Base-by-base conservation (phyloP, 2,113 vertebrate species). In the Limnothrissa miodon region DNA sequence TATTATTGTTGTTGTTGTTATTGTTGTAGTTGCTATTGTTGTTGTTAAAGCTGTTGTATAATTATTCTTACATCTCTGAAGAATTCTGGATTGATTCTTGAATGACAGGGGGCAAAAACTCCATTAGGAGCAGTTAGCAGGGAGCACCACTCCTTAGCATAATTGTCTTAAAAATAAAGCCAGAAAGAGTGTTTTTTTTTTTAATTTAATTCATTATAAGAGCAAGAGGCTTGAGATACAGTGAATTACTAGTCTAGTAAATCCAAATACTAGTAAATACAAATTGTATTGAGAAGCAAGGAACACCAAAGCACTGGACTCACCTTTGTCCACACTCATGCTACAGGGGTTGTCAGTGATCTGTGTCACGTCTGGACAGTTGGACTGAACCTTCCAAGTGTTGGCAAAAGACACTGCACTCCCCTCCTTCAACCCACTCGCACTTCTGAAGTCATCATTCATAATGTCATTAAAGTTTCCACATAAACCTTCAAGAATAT, bases 401-500 rank as follows among this genome's bases (percentile, higher is more conserved):
- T 97, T 97, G 85, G 92, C 95, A 87, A 97, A 98, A 53, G 94
- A 90, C 2, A 88, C 91, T 21, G 95, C 92, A 0, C 95, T 97
- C 80, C 95, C 96, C 86, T 98, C 96, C 84, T 92, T 92, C 85
- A 97, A 84, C 21, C 96, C 96, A 59, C 88, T 93, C n/a, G 87
- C 85, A 19, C 92, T 92, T 87, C 81, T 94, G 89, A 96, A 96
- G 85, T 97, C 97, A 39, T 98, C 96, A 0, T 84, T 83, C 85
- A 96, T 94, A 15, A 94, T 53, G 5, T 92, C 88, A 86, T 98
- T 97, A 91, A 96, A 98, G 87, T 98, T 95, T 86, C 97, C 97
- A 82, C 97, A 98, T 51, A 98, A 96, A 81, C 97, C 97, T 98
- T 48, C 15, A 80, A 25, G 39, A 29, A 33, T 15, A 9, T 36